phyloP scores from a whole-genome alignment of 2,797 vertebrate species.

The Phoxinus dragarum region DNA sequence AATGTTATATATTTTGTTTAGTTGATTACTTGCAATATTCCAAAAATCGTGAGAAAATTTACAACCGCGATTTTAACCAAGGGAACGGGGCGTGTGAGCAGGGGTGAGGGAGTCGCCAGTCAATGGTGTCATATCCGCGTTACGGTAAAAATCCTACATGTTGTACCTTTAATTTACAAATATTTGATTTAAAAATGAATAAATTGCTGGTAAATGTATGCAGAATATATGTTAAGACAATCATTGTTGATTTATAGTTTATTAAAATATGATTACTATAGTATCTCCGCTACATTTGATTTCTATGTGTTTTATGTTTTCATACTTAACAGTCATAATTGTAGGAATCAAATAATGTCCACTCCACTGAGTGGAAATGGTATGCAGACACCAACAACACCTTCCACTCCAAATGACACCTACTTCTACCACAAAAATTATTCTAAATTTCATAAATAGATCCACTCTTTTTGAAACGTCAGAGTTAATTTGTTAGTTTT shows the following conservation, averaged over 20 bases:
- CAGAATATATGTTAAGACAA: constrained; percentile 7
- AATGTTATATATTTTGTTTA: too few relatives aligned
- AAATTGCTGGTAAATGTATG: constrained; percentile 1
- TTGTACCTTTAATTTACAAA: too few relatives aligned
- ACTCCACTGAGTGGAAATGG: background rate
- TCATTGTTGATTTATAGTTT: constrained; percentile 67
- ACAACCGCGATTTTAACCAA: too few relatives aligned
- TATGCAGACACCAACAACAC: background rate
- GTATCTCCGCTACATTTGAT: background rate
- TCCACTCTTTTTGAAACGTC: background rate
- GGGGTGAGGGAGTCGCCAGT: too few relatives aligned
- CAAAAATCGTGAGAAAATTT: too few relatives aligned
- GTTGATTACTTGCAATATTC: too few relatives aligned
- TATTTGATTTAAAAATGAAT: background rate
- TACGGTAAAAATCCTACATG: too few relatives aligned
- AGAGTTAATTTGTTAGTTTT: background rate
- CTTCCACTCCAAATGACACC: background rate
- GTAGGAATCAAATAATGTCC: background rate
- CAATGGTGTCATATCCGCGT: too few relatives aligned
- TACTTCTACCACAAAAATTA: background rate
- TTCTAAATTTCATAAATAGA: background rate
- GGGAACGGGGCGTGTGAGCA: too few relatives aligned
- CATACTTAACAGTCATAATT: background rate
- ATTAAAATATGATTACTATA: constrained; percentile 68
- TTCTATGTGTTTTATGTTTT: background rate